Conservation (phyloP, 2,113 vertebrate species). For the Anseranas semipalmata region DNA sequence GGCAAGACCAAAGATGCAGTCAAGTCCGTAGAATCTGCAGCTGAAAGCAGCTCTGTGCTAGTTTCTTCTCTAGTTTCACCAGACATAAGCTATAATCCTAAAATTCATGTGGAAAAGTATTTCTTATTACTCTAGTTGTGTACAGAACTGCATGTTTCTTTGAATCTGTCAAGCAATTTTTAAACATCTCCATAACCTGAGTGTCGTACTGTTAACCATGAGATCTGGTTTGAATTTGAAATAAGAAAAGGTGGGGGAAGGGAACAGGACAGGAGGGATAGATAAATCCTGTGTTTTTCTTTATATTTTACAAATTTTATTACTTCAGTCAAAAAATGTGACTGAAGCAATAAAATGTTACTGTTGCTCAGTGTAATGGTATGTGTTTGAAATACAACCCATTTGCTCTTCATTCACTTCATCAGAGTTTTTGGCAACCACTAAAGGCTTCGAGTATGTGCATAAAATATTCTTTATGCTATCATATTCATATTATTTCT, state of each 20-base stretch:
- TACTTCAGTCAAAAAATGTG: conserved; percentile 79
- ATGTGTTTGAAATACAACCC: conserved; percentile 84
- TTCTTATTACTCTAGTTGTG: background rate
- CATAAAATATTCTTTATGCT: conserved; percentile 71
- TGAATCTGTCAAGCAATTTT: conserved; percentile 51
- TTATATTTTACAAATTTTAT: conserved; percentile 81
- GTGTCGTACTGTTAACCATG: conserved; percentile 52
- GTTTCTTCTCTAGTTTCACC: background rate
- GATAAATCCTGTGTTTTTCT: conserved; percentile 76
- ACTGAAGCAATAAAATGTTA: conserved; percentile 75
- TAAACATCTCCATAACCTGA: conserved; percentile 71
- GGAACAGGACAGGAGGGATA: conserved; percentile 32
- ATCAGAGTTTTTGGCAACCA: conserved; percentile 69
- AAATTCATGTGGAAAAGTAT: background rate
- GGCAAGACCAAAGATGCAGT: background rate
- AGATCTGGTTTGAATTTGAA: conserved; percentile 75
- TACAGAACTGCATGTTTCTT: conserved; percentile 11
- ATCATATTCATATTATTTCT: conserved; percentile 74
- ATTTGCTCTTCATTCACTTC: conserved; percentile 79
- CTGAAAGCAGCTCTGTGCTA: background rate
- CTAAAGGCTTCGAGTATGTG: conserved; percentile 3
- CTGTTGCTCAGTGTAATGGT: conserved; percentile 76
- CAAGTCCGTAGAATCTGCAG: background rate
- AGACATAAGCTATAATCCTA: background rate
- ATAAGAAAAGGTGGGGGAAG: background rate